Conservation (phyloP, 2,113 vertebrate species). For the Stictonetta naevosa region DNA sequence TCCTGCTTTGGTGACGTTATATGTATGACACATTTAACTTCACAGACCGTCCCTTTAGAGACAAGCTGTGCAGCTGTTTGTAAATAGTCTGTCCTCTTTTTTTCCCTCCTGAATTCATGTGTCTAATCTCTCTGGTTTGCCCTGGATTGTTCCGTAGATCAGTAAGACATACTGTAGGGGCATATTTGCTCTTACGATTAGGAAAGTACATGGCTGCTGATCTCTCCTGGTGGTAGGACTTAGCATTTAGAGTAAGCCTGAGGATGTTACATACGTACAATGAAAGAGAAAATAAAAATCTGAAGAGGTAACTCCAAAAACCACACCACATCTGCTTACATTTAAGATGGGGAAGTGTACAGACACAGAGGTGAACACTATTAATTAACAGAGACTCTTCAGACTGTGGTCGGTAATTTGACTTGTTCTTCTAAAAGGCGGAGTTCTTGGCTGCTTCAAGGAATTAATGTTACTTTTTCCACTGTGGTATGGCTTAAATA, state of each 20-base stretch:
- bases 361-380: background rate
- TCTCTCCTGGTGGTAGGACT: constrained; percentile 7
- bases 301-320: background rate
- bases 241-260: constrained; percentile 20
- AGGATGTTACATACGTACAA: background rate
- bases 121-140: constrained; percentile 38
- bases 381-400: background rate
- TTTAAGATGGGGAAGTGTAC: background rate
- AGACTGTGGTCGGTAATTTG: background rate
- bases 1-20: constrained; percentile 32
- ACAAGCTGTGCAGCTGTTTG: background rate
- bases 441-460: background rate
- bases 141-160: constrained; percentile 21
- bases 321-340: background rate
- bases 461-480: background rate
- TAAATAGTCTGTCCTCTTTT: background rate
- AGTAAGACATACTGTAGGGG: background rate
- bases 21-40: constrained; percentile 38
- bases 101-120: background rate
- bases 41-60: constrained; percentile 36
- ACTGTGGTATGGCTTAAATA: background rate
- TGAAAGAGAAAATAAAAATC: background rate
- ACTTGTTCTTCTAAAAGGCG: background rate
- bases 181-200: constrained; percentile 38
- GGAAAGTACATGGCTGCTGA: background rate